A percentile compares a stretch with the other conserved stretches of the same genome.
Evolutionary conservation across 2,113 vertebrate species (phyloP).

Genomic region (Pterophyllum scalare): DNA sequence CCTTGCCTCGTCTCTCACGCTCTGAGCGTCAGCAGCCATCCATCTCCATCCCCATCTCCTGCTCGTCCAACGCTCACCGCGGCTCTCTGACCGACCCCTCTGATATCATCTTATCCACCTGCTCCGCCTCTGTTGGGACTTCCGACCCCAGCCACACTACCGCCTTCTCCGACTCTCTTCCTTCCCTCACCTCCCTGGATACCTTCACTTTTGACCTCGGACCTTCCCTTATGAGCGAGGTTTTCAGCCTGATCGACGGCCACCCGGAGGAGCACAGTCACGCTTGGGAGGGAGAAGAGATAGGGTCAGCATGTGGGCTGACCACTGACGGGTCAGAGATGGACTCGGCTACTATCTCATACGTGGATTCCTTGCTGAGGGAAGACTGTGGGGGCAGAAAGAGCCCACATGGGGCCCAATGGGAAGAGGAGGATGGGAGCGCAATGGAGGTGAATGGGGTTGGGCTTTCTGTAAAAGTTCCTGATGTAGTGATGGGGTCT

Average conservation of each 20-base stretch:
- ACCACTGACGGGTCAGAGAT: slow-evolving; percentile 68
- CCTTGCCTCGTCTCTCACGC: slow-evolving; percentile 89
- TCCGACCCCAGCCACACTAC: slow-evolving; percentile 61
- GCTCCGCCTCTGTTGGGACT: slow-evolving; percentile 79
- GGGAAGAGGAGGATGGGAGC: slow-evolving; percentile 61
- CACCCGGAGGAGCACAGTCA: slow-evolving; percentile 40
- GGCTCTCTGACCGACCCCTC: slow-evolving; percentile 72
- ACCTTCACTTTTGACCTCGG: slow-evolving; percentile 95
- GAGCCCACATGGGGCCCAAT: slow-evolving; percentile 61
- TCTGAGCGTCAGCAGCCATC: slow-evolving; percentile 83
- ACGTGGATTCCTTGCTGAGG: slow-evolving; percentile 78
- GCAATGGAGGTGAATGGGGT: slow-evolving; percentile 38
- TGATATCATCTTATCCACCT: slow-evolving; percentile 70
- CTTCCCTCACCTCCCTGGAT: slow-evolving; percentile 88
- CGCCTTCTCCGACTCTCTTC: slow-evolving; percentile 75
- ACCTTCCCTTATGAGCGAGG: slow-evolving; percentile 95
- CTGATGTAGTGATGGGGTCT: slow-evolving; percentile 64
- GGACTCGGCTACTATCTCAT: slow-evolving; percentile 74
- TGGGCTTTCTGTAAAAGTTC: slow-evolving; percentile 56
- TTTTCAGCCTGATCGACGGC: slow-evolving; percentile 87
- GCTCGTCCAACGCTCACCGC: slow-evolving; percentile 70
- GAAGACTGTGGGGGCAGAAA: slow-evolving; percentile 72
- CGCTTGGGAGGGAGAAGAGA: slow-evolving; percentile 65
- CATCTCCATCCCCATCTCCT: slow-evolving; percentile 62
- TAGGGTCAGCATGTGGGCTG: slow-evolving; percentile 54